Conservation (phyloP, 2,797 vertebrate genomes). For the Acipenser ruthenus region DNA sequence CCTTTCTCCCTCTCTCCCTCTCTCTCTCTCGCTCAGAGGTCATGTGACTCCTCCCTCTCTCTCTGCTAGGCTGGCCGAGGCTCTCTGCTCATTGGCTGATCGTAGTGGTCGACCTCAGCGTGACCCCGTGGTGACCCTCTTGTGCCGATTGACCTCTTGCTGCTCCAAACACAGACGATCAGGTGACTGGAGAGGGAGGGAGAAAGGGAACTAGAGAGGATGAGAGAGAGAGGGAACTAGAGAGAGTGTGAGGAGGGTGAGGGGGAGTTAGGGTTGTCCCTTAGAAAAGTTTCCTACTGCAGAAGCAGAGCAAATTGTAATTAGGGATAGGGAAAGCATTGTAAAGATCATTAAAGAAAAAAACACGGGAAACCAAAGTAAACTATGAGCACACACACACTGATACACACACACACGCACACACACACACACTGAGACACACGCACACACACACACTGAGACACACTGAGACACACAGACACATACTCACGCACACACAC, state of each 20-base stretch:
- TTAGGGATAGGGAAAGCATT: slow-evolving; percentile 30
- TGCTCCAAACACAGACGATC: no score
- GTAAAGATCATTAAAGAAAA: slow-evolving; percentile 24
- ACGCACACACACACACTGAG: slow-evolving; percentile 6
- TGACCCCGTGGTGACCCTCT: slow-evolving; percentile 56
- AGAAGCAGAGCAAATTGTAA: slow-evolving; percentile 42
- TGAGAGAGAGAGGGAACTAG: slow-evolving; percentile 24
- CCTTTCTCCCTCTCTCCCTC: slow-evolving; percentile 5
- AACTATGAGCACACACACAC: no score
- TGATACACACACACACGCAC: no score
- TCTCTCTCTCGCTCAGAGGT: slow-evolving; percentile 25
- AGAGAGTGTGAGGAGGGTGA: slow-evolving; percentile 3
- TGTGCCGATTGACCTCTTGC: slow-evolving; percentile 65
- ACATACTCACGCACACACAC: no score
- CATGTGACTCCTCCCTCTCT: slow-evolving; percentile 49
- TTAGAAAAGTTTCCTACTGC: no score
- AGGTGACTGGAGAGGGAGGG: slow-evolving; percentile 12
- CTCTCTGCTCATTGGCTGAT: slow-evolving; percentile 34
- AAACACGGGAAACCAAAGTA: slow-evolving; percentile 4
- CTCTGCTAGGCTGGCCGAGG: slow-evolving; percentile 19
- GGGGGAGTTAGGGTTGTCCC: slow-evolving; percentile 25
- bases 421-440: no score
- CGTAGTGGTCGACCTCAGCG: slow-evolving; percentile 63
- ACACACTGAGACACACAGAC: no score
- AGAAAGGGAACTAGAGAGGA: slow-evolving; percentile 20